These are phyloP conservation scores for Acestrorhynchus altus DNA, from an alignment of 2,797 vertebrate genomes.

Conservation along the genomic window DNA sequence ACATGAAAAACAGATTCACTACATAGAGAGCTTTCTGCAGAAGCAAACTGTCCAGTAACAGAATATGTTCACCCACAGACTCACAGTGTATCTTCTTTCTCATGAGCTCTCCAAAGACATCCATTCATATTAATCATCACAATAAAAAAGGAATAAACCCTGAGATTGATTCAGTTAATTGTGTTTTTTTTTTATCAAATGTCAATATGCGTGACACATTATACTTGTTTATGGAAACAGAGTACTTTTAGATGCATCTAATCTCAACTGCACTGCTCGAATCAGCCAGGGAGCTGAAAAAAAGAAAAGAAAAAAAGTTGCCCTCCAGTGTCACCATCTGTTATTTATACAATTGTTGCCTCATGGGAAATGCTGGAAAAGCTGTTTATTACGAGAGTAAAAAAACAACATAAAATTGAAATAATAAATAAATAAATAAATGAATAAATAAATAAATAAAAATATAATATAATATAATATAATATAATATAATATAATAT, in stretches of 20 bases:
- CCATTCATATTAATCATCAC: conserved; percentile 3
- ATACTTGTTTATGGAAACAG: conserved; percentile 16
- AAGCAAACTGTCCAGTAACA: neutral
- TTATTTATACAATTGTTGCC: conserved; percentile 61
- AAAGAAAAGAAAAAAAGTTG: conserved; percentile 31
- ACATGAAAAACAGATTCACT: neutral
- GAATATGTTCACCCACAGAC: neutral
- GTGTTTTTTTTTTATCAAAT: conserved; percentile 34
- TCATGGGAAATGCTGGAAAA: conserved; percentile 47
- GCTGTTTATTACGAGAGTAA: conserved; percentile 47
- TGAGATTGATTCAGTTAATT: conserved; percentile 1
- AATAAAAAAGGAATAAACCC: neutral
- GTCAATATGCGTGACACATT: conserved; percentile 32
- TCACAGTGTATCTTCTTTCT: neutral
- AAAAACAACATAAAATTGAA: conserved; percentile 56
- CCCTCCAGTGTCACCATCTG: conserved; percentile 61
- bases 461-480: too few relatives aligned
- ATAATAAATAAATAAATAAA: conserved; percentile 34
- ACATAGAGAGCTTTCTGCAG: neutral
- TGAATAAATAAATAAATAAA: too few relatives aligned
- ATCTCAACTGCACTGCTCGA: conserved; percentile 41
- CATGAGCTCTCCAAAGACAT: neutral
- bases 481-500: too few relatives aligned
- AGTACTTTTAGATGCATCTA: conserved; percentile 13
- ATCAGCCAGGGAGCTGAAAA: conserved; percentile 45